These are phyloP conservation scores for Catostylus mosaicus DNA, from an alignment of 30 jellyfish, hydroid and myxozoan species.

Conservation along the genomic window DNA sequence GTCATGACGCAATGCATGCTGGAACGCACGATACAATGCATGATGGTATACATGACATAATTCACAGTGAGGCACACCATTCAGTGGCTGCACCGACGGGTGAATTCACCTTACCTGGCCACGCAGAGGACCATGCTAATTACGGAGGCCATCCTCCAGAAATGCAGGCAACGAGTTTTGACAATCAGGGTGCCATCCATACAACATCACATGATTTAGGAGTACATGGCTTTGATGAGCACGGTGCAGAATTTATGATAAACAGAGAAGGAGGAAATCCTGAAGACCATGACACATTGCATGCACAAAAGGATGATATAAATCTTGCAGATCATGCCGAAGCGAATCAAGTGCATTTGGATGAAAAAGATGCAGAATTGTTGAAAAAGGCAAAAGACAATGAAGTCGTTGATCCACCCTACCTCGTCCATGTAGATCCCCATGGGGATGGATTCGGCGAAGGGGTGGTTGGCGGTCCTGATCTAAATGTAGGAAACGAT, in stretches of 20 bases:
- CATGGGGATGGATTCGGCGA: conserved; percentile 77
- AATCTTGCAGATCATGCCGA: conserved; percentile 42
- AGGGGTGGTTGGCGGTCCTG: conserved; percentile 70
- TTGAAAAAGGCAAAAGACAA: conserved; percentile 37
- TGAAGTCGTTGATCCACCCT: conserved; percentile 62
- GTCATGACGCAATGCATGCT: background rate
- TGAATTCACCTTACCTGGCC: conserved; percentile 20
- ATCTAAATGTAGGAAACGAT: conserved; percentile 40
- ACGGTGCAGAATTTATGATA: conserved; percentile 44
- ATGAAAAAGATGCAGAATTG: conserved; percentile 50
- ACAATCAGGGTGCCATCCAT: background rate
- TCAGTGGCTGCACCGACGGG: background rate
- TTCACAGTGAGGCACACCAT: background rate
- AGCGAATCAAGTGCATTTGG: conserved; percentile 57
- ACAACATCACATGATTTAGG: conserved; percentile 1
- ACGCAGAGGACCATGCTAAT: conserved; percentile 4
- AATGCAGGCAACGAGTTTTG: background rate
- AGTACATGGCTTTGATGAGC: conserved; percentile 69
- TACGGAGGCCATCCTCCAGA: conserved; percentile 16
- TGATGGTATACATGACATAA: background rate
- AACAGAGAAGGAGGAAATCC: background rate
- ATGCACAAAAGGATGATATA: conserved; percentile 13
- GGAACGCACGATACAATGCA: background rate
- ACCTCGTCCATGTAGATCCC: conserved; percentile 44
- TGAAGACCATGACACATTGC: conserved; percentile 14